Evolutionary conservation across 2,888 invertebrate species (phyloP), one percentile per base, ranked within the genome.

Genomic region (Zeuzera pyrina): DNA sequence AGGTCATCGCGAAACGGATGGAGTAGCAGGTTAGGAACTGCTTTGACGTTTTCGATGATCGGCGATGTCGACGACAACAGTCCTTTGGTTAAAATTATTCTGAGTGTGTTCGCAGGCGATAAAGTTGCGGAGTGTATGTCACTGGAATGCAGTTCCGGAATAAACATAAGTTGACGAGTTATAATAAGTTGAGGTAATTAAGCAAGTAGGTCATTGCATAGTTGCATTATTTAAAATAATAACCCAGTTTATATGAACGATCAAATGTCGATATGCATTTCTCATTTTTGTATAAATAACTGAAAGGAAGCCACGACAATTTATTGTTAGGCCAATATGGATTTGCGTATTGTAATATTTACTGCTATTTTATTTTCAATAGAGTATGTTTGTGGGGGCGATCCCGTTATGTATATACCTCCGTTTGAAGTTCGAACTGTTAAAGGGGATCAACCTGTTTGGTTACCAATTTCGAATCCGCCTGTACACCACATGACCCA

Each of bases 121-220:
- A 68, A 76, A 53, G 71, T 83, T 45, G 78, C 83, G 15, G 59
- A 74, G 59, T 83, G 83, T 58, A 78, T 81, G 77, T 63, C 76
- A 49, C 49, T 81, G 39, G 76, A 78, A 47, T 83, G 83, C 57
- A 69, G 60, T 62, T 70, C 76, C 49, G 81, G 78, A 45, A 59
- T 71, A 46, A 69, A 79, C 57, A 69, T 81, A 53, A 79, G 78
- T 71, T 81, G 76, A 78, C 67, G 57, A 22, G 11, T 2, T 22
- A 22, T n/a, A 22, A 22, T 50, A 15, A 47, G 42, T 55, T 22
- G 22, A 22, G 11, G n/a, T 22, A 10, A 10, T 22, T 11, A 22
- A 10, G 11, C n/a, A 22, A 2, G 7, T 11, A 22, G 65, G 63
- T 58, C 62, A 52, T 66, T 57, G 49, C 68, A 57, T 30, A 22